Base-by-base conservation (phyloP, 2,797 vertebrate genomes). In the Bufotes viridis region DNA sequence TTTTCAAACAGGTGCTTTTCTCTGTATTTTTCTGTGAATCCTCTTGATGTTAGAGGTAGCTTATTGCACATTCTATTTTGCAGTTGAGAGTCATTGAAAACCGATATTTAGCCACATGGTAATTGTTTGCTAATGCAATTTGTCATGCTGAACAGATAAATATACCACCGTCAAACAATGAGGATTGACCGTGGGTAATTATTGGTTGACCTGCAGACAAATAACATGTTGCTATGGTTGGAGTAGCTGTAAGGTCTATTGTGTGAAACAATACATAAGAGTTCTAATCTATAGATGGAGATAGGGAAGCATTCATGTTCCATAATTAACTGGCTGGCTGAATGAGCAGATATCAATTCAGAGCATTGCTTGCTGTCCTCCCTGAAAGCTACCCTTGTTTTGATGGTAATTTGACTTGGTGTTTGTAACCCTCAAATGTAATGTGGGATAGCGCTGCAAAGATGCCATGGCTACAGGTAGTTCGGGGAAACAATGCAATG, bases 221-320 rank as follows among this genome's bases (percentile, higher is more conserved):
- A 78, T 69, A 20, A 22, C 5, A 78, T 26, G 81, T 87, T 87
- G 18, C 87, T 63, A 87, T 87, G 81, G 80, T 69, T 69, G 61
- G 58, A 24, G 34, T 60, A 67, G 61, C 8, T 67, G n/a, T 42
- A 60, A 49, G 42, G 60, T 42, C 57, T 20, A 80, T 67, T 79
- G 60, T 67, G 42, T 14, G 6, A 58, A 81, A 79, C 12, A 29
- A 86, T 80, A 75, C 34, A 80, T 24, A 11, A 15, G 69, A 26
- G 65, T 51, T 53, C 84, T 79, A 20, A 60, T 60, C 78, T 53
- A 79, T 57, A 57, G 49, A 53, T 11, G 2, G n/a, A 76, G 18
- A 65, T 49, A 15, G 18, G 29, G 79, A 65, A 65, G 78, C 65
- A 81, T 81, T 81, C 20, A 2, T 61, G 22, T 60, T 55, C n/a